Percentiles rank a stretch among this genome's conserved stretches.
Evolutionary conservation across 2,888 invertebrate species (phyloP).

Genomic region (Abrostola tripartita): DNA sequence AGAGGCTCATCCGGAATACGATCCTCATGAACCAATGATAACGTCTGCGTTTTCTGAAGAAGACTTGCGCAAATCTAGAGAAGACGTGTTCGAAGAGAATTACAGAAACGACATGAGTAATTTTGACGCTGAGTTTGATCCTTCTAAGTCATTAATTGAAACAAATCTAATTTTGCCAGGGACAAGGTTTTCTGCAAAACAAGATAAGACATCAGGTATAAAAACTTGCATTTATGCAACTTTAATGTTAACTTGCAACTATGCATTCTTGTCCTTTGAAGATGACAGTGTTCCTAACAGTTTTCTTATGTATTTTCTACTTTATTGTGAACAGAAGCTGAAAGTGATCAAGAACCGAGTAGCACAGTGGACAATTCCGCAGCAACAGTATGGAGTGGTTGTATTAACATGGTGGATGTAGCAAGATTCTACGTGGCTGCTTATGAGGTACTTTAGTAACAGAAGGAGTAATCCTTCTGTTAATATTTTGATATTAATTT

Average conservation of each 20-base stretch:
- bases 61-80: slow-evolving; percentile 80
- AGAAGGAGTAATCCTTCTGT: neutral
- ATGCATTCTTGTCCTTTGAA: neutral
- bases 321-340: slow-evolving; percentile 79
- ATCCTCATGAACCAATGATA: slow-evolving; percentile 86
- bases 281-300: neutral
- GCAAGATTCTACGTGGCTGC: slow-evolving; percentile 95
- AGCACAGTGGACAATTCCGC: slow-evolving; percentile 90
- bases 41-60: slow-evolving; percentile 85
- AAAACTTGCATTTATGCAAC: neutral
- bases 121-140: slow-evolving; percentile 72
- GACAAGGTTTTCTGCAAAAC: slow-evolving; percentile 63
- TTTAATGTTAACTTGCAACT: too few relatives aligned
- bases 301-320: neutral
- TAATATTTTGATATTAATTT: neutral
- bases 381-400: slow-evolving; percentile 93
- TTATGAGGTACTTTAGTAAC: slow-evolving; percentile 89
- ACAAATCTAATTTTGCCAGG: slow-evolving; percentile 67
- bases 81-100: slow-evolving; percentile 79
- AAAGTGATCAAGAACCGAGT: slow-evolving; percentile 93
- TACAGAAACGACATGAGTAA: slow-evolving; percentile 75
- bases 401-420: slow-evolving; percentile 96
- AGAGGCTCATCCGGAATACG: slow-evolving; percentile 83
- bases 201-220: slow-evolving; percentile 76
- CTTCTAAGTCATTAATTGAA: slow-evolving; percentile 73